A percentile compares a stretch with the other conserved stretches of the same genome.
Conservation (phyloP, 2,888 invertebrate species). For the Heliconius hortense region DNA sequence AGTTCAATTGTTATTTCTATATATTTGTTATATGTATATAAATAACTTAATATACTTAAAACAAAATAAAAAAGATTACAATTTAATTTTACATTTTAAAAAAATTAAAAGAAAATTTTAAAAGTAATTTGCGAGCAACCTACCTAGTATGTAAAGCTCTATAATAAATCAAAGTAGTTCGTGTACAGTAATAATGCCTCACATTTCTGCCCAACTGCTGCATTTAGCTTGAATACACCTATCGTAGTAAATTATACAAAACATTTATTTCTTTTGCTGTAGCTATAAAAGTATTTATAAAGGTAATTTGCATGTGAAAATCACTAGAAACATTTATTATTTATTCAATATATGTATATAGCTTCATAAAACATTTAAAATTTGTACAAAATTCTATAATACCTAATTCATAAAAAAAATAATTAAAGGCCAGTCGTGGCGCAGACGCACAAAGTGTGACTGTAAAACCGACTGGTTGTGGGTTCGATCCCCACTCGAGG, state of each 20-base stretch:
- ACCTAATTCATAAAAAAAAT: too few relatives aligned
- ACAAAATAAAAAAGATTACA: too few relatives aligned
- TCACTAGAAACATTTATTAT: background rate
- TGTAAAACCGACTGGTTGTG: background rate
- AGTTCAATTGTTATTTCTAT: too few relatives aligned
- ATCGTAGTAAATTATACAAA: constrained; percentile 4
- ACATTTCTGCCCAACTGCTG: constrained; percentile 29
- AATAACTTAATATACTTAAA: too few relatives aligned
- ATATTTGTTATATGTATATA: too few relatives aligned
- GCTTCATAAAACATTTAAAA: too few relatives aligned
- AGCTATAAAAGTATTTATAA: background rate
- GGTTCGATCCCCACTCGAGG: background rate
- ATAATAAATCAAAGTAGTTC: constrained; percentile 36
- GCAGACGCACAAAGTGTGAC: background rate
- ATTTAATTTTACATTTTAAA: too few relatives aligned
- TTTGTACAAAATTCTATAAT: too few relatives aligned
- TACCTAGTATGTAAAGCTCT: constrained; percentile 17
- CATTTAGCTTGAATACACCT: constrained; percentile 22
- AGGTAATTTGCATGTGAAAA: background rate
- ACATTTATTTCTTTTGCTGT: constrained; percentile 1
- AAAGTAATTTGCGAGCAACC: background rate
- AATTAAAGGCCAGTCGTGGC: background rate
- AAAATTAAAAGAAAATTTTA: background rate
- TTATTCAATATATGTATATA: too few relatives aligned
- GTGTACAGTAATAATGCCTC: constrained; percentile 35